Evolutionary conservation across 30 jellyfish, hydroid and myxozoan species (phyloP), one percentile per base, ranked within the genome.

Genomic region (Aurelia aurita complex sp. Pacific): DNA sequence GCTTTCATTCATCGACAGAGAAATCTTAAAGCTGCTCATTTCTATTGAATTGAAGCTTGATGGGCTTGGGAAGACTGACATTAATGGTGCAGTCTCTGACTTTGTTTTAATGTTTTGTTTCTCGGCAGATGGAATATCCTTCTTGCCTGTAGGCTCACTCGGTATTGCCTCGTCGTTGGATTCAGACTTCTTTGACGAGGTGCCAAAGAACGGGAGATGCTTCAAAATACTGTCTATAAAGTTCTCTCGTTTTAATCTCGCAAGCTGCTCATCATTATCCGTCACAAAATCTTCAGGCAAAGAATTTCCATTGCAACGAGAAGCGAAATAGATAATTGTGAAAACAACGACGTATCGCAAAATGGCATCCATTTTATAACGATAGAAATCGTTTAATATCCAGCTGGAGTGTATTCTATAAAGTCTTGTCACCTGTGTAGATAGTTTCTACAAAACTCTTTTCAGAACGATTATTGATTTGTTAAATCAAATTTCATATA

Each of bases 241-340:
- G 66, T 83, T 75, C 17, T 79, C 97, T 42, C 94, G 70, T 65
- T 90, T 83, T 53, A 74, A 65, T 32, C 91, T 70, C 17, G 73
- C 82, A 38, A 90, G 65, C 81, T 90, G 94, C 32, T 90, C 97
- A 12, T 85, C 86, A 71, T 77, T 83, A 85, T 90, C 97, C 13
- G 97, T 82, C 53, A 82, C 81, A 51, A 73, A 67, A 57, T 90
- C 97, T 64, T 90, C 97, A 3, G 97, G 97, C 57, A 83, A 55
- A 14, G 74, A 77, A 36, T 77, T 72, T 13, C 87, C 64, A 23
- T 14, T 3, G 69, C 88, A 73, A 15, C 10, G 19, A 7, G 84
- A 40, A 29, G 54, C 19, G n/a, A 69, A 7, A 3, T 4, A 9
- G 10, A 50, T 40, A 33, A 80, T 2, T 80, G 54, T 69, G 18